These are phyloP conservation scores for Dolomedes plantarius DNA, from an alignment of 2,888 invertebrate species.

Conservation along the genomic window DNA sequence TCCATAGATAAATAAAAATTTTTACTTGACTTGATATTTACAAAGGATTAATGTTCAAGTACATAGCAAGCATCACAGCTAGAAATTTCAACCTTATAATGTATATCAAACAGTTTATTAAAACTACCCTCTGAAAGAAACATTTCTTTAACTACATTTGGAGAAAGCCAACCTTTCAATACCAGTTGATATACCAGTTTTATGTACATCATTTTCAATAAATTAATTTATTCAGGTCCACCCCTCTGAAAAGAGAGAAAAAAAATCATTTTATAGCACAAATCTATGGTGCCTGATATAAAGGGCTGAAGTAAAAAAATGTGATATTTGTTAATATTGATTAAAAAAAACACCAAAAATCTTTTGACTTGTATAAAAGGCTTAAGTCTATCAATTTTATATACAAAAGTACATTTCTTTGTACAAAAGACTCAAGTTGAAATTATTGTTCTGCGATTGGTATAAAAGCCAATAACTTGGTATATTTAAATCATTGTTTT, in stretches of 20 bases:
- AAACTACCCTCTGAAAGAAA: conserved; percentile 27
- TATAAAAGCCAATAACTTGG: too few species aligned
- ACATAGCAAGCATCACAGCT: conserved; percentile 27
- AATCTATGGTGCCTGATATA: too few species aligned
- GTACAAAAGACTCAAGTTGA: too few species aligned
- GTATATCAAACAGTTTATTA: conserved; percentile 31
- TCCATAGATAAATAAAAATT: conserved; percentile 4
- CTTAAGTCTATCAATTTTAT: too few species aligned
- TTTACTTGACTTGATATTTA: not conserved
- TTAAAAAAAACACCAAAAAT: too few species aligned
- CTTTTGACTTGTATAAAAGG: too few species aligned
- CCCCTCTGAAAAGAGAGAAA: conserved; percentile 59
- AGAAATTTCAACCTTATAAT: conserved; percentile 28
- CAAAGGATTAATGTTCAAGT: not conserved
- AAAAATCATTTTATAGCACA: not conserved
- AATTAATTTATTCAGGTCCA: conserved; percentile 50
- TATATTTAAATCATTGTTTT: too few species aligned
- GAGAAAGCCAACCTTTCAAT: conserved; percentile 20
- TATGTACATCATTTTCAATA: conserved; percentile 44
- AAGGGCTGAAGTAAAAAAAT: too few species aligned
- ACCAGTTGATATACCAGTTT: too few species aligned
- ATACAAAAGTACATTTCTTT: too few species aligned
- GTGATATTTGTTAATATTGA: too few species aligned
- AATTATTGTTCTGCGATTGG: too few species aligned
- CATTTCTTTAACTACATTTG: conserved; percentile 19